Percentiles rank a stretch among this genome's conserved stretches.
phyloP scores from a whole-genome alignment of 2,888 invertebrate genomes.

The Sesia bembeciformis region DNA sequence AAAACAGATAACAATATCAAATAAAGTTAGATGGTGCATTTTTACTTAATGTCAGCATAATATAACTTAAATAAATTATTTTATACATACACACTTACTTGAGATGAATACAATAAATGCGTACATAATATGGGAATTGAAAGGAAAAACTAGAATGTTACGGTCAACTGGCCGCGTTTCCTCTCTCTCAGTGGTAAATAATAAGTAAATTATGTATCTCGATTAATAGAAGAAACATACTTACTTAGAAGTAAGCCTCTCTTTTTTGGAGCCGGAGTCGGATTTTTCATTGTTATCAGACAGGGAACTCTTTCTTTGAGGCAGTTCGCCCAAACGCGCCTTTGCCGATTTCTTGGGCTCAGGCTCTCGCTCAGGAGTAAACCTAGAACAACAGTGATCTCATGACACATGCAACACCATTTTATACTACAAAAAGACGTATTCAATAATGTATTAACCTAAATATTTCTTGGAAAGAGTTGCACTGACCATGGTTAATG shows the following conservation, averaged over 20 bases:
- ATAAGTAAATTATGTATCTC: background rate
- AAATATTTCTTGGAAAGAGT: too few relatives aligned
- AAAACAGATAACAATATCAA: background rate
- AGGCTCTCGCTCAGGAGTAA: constrained; percentile 54
- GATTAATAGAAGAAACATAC: constrained; percentile 4
- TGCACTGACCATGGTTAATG: too few relatives aligned
- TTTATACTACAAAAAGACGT: background rate
- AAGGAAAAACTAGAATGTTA: too few relatives aligned
- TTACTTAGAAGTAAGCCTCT: constrained; percentile 43
- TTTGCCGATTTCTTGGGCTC: constrained; percentile 37
- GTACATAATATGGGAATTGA: too few relatives aligned
- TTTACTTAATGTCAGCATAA: too few relatives aligned
- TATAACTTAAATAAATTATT: too few relatives aligned
- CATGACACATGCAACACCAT: background rate
- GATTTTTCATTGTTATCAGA: constrained; percentile 28
- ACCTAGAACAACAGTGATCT: constrained; percentile 30
- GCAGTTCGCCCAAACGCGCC: constrained; percentile 32
- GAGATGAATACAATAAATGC: too few relatives aligned
- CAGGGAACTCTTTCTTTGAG: constrained; percentile 20
- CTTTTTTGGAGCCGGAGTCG: constrained; percentile 24
- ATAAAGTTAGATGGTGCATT: too few relatives aligned
- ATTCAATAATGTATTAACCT: too few relatives aligned
- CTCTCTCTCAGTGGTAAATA: too few relatives aligned
- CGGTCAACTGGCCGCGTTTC: too few relatives aligned
- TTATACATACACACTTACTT: too few relatives aligned